These are phyloP conservation scores for Pherbina coryleti DNA, from an alignment of 2,888 invertebrate genomes.

Conservation along the genomic window DNA sequence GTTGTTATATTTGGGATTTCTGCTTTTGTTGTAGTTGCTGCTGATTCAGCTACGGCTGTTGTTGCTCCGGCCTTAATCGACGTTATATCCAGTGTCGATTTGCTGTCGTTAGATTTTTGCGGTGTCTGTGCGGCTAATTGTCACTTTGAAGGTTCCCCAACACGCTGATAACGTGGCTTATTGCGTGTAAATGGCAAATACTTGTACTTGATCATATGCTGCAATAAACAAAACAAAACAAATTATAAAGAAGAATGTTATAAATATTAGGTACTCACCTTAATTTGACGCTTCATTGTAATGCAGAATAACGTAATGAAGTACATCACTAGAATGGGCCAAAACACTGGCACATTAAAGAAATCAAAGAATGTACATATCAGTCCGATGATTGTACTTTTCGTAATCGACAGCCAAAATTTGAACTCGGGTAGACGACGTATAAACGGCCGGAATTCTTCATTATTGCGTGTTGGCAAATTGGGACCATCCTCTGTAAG, in stretches of 20 bases:
- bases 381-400: constrained; percentile 91
- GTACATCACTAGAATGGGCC: constrained; percentile 99
- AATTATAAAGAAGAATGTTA: background rate
- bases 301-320: constrained; percentile 98
- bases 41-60: constrained; percentile 46
- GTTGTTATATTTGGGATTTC: constrained; percentile 17
- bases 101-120: constrained; percentile 55
- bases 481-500: constrained; percentile 79
- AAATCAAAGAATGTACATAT: constrained; percentile 96
- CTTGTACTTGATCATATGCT: constrained; percentile 99
- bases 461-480: constrained; percentile 93
- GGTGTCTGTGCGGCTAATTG: constrained; percentile 71
- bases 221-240: constrained; percentile 59
- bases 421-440: constrained; percentile 98
- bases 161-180: constrained; percentile 93
- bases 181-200: constrained; percentile 99
- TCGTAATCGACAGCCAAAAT: constrained; percentile 98
- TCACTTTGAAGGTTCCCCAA: constrained; percentile 70
- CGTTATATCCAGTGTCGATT: constrained; percentile 55
- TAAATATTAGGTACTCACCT: constrained; percentile 74
- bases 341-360: constrained; percentile 99
- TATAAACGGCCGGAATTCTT: constrained; percentile 99
- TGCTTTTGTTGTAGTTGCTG: constrained; percentile 39
- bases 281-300: constrained; percentile 99
- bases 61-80: constrained; percentile 52